Conservation (phyloP, 2,888 invertebrate species). For the Elmis aenea region DNA sequence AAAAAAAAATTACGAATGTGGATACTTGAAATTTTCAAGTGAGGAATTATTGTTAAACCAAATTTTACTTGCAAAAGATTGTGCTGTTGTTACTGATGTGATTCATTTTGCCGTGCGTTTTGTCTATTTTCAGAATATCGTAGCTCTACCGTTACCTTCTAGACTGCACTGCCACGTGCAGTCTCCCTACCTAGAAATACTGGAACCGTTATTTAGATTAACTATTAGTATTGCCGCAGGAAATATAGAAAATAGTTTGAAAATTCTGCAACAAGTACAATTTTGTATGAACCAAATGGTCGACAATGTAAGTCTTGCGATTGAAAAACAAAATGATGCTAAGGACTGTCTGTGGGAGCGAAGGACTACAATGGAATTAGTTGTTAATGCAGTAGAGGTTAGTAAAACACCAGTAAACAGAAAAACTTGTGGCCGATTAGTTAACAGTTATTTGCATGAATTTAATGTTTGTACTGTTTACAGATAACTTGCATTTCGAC, state of each 20-base stretch:
- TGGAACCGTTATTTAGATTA: conserved; percentile 34
- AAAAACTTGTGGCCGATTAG: too few species aligned
- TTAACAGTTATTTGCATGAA: too few species aligned
- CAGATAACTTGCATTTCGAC: conserved; percentile 57
- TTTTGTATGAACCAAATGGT: conserved; percentile 37
- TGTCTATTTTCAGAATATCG: conserved; percentile 29
- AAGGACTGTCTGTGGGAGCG: conserved; percentile 48
- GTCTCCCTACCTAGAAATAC: conserved; percentile 33
- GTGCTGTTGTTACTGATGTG: too few species aligned
- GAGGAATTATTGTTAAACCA: too few species aligned
- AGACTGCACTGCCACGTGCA: conserved; percentile 35
- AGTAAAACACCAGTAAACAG: too few species aligned
- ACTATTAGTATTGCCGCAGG: conserved; percentile 27
- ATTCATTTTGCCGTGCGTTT: too few species aligned
- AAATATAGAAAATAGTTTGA: conserved; percentile 14
- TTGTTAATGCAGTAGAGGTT: conserved; percentile 61
- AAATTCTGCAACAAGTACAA: conserved; percentile 31
- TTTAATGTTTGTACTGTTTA: too few species aligned
- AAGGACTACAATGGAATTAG: conserved; percentile 51
- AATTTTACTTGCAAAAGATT: too few species aligned
- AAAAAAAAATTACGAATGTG: neutral
- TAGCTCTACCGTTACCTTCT: conserved; percentile 39
- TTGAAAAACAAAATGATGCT: conserved; percentile 43
- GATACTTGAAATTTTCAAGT: too few species aligned
- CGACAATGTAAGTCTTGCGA: conserved; percentile 14